Percentiles rank a stretch among this genome's conserved stretches.
These are phyloP conservation scores for Oryzaephilus surinamensis DNA, from an alignment of 1,140 invertebrate species.

Conservation along the genomic window DNA sequence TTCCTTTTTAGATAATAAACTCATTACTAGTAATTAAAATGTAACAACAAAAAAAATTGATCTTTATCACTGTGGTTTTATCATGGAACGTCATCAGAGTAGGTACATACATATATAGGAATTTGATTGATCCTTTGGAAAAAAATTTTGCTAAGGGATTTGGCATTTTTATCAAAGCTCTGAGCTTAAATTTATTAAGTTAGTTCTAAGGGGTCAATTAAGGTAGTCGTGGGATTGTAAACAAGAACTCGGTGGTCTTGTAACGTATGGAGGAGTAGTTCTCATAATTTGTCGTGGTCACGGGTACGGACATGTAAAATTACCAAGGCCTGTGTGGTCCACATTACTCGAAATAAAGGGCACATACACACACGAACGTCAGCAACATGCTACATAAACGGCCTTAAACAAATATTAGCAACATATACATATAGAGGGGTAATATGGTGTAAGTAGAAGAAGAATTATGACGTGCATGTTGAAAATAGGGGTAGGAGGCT, in stretches of 20 bases:
- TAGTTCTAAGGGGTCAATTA: too few relatives aligned
- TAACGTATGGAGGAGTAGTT: too few relatives aligned
- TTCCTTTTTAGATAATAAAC: conserved; percentile 12
- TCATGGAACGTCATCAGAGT: too few relatives aligned
- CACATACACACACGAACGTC: background rate
- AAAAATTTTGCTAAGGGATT: too few relatives aligned
- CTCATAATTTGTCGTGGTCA: background rate
- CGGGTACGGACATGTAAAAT: background rate
- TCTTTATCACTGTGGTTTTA: too few relatives aligned
- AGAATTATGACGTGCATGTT: conserved; percentile 30
- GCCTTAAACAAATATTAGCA: background rate
- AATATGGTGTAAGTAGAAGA: conserved; percentile 22
- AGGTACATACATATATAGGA: too few relatives aligned
- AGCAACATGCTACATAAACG: background rate
- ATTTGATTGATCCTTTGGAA: too few relatives aligned
- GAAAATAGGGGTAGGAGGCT: conserved; percentile 34
- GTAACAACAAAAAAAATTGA: too few relatives aligned
- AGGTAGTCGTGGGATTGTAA: too few relatives aligned
- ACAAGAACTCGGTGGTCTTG: too few relatives aligned
- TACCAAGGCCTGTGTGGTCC: conserved; percentile 3
- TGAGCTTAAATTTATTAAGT: too few relatives aligned
- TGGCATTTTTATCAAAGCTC: too few relatives aligned
- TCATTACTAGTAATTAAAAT: conserved; percentile 22
- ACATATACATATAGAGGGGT: background rate
- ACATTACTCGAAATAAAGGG: background rate